Percentiles rank a stretch among this genome's conserved stretches.
phyloP scores from a whole-genome alignment of 2,888 invertebrate species.

The Chorisops tibialis region DNA sequence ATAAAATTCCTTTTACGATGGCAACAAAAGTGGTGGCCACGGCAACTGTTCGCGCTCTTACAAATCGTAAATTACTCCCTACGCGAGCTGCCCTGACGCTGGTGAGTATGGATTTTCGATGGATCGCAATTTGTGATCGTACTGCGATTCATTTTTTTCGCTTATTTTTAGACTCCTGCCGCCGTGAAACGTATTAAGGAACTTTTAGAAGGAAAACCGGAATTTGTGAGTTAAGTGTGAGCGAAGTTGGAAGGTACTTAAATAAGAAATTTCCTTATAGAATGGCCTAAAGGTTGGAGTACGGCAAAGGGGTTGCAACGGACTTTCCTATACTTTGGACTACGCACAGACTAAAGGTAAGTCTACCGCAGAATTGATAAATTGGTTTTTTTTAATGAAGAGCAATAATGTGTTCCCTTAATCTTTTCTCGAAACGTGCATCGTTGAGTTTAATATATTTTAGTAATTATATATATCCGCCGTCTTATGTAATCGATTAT shows the following conservation, averaged over 20 bases:
- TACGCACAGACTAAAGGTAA: slow-evolving; percentile 80
- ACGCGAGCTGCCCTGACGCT: slow-evolving; percentile 80
- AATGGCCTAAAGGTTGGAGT: slow-evolving; percentile 94
- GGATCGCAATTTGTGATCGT: slow-evolving; percentile 9
- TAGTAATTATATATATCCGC: no score
- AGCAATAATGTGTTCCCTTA: no score
- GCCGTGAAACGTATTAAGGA: slow-evolving; percentile 83
- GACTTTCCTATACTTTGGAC: slow-evolving; percentile 93
- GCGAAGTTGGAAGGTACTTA: background rate
- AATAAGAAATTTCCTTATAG: slow-evolving; percentile 48
- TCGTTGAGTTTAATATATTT: no score
- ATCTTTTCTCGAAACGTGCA: no score
- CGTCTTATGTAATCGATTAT: no score
- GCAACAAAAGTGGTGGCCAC: slow-evolving; percentile 76
- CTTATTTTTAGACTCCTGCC: slow-evolving; percentile 65
- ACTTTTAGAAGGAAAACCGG: slow-evolving; percentile 71
- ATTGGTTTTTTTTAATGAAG: no score
- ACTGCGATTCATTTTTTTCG: slow-evolving; percentile 31
- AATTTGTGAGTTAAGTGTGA: slow-evolving; percentile 57
- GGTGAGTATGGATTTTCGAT: slow-evolving; percentile 40
- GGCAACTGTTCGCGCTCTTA: slow-evolving; percentile 85
- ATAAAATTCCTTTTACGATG: slow-evolving; percentile 53
- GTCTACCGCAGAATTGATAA: no score
- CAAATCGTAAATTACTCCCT: slow-evolving; percentile 73
- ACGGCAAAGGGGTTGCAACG: slow-evolving; percentile 95